These are phyloP conservation scores for Passer montanus DNA, from an alignment of 2,113 vertebrate genomes.

Conservation along the genomic window DNA sequence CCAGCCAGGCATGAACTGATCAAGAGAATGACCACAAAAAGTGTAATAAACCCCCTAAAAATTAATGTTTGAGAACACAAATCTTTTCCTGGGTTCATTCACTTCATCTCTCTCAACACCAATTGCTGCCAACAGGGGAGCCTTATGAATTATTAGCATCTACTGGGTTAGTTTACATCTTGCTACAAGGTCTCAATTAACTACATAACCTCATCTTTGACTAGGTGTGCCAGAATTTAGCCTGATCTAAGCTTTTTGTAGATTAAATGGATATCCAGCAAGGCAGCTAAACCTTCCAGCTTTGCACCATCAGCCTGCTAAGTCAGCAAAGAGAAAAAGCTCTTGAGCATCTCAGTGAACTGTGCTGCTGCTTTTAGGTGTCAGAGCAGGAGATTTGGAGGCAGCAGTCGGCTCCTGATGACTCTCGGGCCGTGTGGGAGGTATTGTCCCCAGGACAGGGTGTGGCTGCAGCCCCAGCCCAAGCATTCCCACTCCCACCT, in stretches of 20 bases:
- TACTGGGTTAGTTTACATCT: not conserved
- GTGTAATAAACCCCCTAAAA: not conserved
- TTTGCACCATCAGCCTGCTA: not conserved
- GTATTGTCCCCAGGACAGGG: not conserved
- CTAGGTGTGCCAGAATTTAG: not conserved
- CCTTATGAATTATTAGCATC: not conserved
- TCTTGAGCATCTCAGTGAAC: not conserved
- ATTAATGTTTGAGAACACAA: not conserved
- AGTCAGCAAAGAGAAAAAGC: not conserved
- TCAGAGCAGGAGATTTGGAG: slow-evolving; percentile 4
- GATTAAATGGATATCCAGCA: not conserved
- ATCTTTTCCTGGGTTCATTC: not conserved
- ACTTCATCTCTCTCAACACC: not conserved
- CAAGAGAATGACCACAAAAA: not conserved
- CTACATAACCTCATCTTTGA: not conserved
- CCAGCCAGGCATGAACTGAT: not conserved
- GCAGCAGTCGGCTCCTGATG: not conserved
- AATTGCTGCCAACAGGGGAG: not conserved
- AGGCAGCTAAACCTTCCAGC: not conserved
- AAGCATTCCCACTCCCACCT: slow-evolving; percentile 6
- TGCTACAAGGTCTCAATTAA: not conserved
- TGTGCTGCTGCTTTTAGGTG: not conserved
- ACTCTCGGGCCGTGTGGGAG: slow-evolving; percentile 8
- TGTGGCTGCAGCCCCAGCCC: not conserved
- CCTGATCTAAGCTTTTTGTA: not conserved